These are phyloP conservation scores for Nipponacmea schrenckii DNA, from an alignment of 2,888 invertebrate species.

Conservation along the genomic window DNA sequence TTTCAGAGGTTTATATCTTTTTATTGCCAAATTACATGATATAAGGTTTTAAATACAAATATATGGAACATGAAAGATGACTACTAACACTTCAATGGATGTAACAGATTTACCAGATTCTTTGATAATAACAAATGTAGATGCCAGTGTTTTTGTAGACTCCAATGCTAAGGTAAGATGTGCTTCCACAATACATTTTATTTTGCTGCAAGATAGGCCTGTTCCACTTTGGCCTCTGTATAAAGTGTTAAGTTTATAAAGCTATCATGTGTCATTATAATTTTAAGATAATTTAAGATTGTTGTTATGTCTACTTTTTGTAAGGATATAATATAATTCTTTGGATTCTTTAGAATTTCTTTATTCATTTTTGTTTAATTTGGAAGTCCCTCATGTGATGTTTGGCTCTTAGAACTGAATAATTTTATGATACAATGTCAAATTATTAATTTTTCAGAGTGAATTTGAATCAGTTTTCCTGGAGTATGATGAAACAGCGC, in stretches of 20 bases:
- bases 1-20: too few relatives aligned
- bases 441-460: slow-evolving; percentile 38
- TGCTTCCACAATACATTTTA: background rate
- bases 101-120: slow-evolving; percentile 48
- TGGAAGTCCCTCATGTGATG: background rate
- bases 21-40: too few relatives aligned
- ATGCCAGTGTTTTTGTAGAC: slow-evolving; percentile 51
- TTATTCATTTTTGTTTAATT: too few relatives aligned
- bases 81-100: background rate
- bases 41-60: too few relatives aligned
- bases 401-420: background rate
- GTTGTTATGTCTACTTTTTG: too few relatives aligned
- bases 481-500: slow-evolving; percentile 82
- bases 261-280: too few relatives aligned
- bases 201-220: background rate
- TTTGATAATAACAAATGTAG: slow-evolving; percentile 60
- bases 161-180: slow-evolving; percentile 49
- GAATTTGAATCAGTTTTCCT: slow-evolving; percentile 88
- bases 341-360: too few relatives aligned
- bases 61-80: too few relatives aligned
- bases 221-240: too few relatives aligned
- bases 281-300: too few relatives aligned
- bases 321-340: too few relatives aligned
- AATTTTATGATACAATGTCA: background rate
- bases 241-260: too few relatives aligned